Percentiles rank a stretch among this genome's conserved stretches.
Evolutionary conservation across 2,797 vertebrate genomes (phyloP).

Genomic region (Macropodus opercularis): DNA sequence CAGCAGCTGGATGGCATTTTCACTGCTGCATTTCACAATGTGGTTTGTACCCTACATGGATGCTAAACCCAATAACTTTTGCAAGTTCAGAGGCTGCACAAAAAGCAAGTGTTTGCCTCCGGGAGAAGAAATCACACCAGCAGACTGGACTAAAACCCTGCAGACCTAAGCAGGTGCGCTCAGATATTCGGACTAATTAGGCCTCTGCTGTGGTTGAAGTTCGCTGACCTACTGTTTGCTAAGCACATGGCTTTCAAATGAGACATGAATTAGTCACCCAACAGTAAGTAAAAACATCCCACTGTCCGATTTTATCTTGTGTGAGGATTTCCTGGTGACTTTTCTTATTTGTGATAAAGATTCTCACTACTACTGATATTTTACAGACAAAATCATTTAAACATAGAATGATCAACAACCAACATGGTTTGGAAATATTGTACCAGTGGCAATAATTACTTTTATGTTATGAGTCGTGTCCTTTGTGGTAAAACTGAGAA

Average conservation of each 20-base stretch:
- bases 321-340: too few species aligned
- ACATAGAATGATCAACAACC: too few species aligned
- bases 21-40: neutral
- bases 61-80: constrained; percentile 14
- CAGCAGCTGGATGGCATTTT: constrained; percentile 9
- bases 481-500: too few species aligned
- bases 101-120: constrained; percentile 2
- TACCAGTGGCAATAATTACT: too few species aligned
- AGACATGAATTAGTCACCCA: neutral
- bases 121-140: neutral
- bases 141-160: constrained; percentile 24
- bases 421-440: too few species aligned
- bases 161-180: constrained; percentile 35
- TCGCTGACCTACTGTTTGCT: constrained; percentile 30
- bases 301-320: too few species aligned
- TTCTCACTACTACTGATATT: too few species aligned
- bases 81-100: constrained; percentile 1
- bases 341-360: too few species aligned
- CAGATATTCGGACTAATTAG: constrained; percentile 54
- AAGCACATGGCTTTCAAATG: constrained; percentile 4
- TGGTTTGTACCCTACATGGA: constrained; percentile 6
- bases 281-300: too few species aligned
- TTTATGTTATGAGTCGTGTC: too few species aligned
- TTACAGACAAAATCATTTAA: too few species aligned
- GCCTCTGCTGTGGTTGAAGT: constrained; percentile 39